Evolutionary conservation across 2,888 invertebrate genomes (phyloP), one percentile per base, ranked within the genome.

Genomic region (Nymphalis polychloros): DNA sequence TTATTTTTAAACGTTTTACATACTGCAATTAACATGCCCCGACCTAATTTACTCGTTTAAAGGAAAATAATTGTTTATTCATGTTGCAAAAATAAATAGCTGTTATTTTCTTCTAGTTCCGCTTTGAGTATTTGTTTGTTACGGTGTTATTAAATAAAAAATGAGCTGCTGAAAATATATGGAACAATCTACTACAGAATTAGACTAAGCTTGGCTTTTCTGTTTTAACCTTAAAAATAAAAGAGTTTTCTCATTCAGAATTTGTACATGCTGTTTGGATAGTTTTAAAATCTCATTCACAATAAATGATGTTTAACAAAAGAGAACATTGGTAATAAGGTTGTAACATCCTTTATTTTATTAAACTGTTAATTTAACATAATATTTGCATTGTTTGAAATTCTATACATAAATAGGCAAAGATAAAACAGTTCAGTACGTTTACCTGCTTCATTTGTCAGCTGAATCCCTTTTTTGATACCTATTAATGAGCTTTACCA

Each of bases 31-130:
- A 57, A 57, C 57, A 57, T 57, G 35, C 35, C 19, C 35, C 41
- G 41, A 41, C 57, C 57, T 57, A 57, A 57, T 41, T 57, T 19
- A 57, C 57, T 57, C 5, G 35, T 57, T 57, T 13, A 53, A 57
- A 35, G 57, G 41, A 57, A 57, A 31, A 19, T 57, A 57, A 57
- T 57, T 57, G 35, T 57, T 31, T 57, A 57, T 35, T 35, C 19
- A 35, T 57, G 35, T 57, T 57, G 35, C 53, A 27, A 53, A n/a
- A 49, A 53, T 57, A n/a, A 57, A 10, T 41, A 41, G 19, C 57
- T 57, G 57, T 41, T 57, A 57, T 57, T 57, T 57, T 35, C 19
- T 19, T 19, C 8, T 35, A 19, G 27, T 19, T 35, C 35, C 57
- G 35, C 5, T 57, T 57, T 16, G 17, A 35, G n/a, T 57, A 57